Conservation (phyloP, 2,888 invertebrate species). For the Tupiocoris notatus region DNA sequence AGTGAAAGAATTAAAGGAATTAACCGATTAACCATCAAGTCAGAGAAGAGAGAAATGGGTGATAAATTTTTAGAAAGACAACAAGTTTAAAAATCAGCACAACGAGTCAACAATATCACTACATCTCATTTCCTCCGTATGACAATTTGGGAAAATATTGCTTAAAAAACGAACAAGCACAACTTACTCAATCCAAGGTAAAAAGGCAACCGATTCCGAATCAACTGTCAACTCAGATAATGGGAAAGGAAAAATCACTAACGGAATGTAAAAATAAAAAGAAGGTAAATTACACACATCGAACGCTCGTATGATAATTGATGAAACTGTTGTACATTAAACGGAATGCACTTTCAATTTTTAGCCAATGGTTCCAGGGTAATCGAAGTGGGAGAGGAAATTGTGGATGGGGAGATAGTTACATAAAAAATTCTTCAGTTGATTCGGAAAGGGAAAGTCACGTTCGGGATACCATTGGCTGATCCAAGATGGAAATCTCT, state of each 20-base stretch:
- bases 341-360: too few relatives aligned
- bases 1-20: slow-evolving; percentile 1
- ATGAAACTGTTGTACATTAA: too few relatives aligned
- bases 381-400: too few relatives aligned
- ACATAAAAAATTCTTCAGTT: slow-evolving; percentile 78
- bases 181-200: slow-evolving; percentile 31
- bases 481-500: slow-evolving; percentile 84
- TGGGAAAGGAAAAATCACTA: background rate
- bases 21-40: background rate
- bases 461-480: slow-evolving; percentile 69
- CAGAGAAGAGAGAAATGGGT: slow-evolving; percentile 14
- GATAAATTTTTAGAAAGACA: slow-evolving; percentile 22
- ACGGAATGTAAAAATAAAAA: background rate
- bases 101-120: slow-evolving; percentile 38
- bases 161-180: slow-evolving; percentile 8
- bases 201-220: slow-evolving; percentile 33
- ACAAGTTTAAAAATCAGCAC: slow-evolving; percentile 35
- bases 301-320: too few relatives aligned
- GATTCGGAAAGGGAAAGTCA: slow-evolving; percentile 78
- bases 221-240: slow-evolving; percentile 26
- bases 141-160: slow-evolving; percentile 13
- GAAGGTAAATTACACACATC: too few relatives aligned
- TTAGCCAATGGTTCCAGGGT: too few relatives aligned
- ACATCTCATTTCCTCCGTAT: slow-evolving; percentile 1
- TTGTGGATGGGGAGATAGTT: too few relatives aligned